Evolutionary conservation across 2,888 invertebrate species (phyloP).

Genomic region (Troglohyphantes excavatus): DNA sequence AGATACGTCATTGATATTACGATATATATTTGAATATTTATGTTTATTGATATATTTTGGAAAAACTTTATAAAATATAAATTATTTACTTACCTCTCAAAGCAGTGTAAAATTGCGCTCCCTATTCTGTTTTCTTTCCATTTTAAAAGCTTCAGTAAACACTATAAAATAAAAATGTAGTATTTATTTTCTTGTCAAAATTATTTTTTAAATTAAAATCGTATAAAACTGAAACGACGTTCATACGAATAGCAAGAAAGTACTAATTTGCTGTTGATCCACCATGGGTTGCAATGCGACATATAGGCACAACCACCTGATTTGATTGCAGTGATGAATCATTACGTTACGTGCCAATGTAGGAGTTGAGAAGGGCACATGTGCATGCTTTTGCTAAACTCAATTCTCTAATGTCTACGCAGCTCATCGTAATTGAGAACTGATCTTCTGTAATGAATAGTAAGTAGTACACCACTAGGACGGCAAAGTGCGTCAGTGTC

Average conservation of each 20-base stretch:
- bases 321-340: conserved; percentile 58
- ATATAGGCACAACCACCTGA: conserved; percentile 29
- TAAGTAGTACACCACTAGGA: conserved; percentile 66
- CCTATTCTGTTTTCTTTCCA: no score
- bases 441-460: conserved; percentile 72
- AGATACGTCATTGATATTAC: no score
- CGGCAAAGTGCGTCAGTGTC: conserved; percentile 57
- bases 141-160: no score
- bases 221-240: not conserved
- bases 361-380: conserved; percentile 60
- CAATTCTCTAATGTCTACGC: conserved; percentile 72
- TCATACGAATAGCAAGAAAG: not conserved
- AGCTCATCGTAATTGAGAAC: conserved; percentile 70
- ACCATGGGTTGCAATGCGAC: conserved; percentile 32
- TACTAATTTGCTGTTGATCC: conserved; percentile 40
- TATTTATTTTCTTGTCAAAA: no score
- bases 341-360: conserved; percentile 71
- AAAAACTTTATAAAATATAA: no score
- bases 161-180: no score
- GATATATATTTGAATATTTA: no score
- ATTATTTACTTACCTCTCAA: no score
- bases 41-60: no score
- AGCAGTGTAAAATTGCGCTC: no score
- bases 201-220: no score
- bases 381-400: conserved; percentile 76